Conservation (phyloP, 2,888 invertebrate genomes). For the Molorchus minor region DNA sequence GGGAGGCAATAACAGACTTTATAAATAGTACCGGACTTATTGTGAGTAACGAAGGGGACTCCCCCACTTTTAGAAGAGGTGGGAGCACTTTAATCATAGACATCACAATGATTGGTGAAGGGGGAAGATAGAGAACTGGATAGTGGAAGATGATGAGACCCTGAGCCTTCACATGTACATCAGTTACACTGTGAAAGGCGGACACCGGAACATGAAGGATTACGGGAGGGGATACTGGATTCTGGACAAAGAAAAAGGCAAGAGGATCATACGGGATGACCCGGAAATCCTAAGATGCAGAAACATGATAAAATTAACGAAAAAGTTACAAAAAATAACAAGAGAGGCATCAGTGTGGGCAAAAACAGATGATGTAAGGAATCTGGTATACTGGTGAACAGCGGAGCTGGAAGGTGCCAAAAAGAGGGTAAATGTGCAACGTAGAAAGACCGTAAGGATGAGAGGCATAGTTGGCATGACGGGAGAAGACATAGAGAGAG, state of each 20-base stretch:
- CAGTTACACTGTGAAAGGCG: neutral
- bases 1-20: neutral
- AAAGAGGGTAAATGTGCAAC: neutral
- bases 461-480: neutral
- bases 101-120: neutral
- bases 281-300: too few species aligned
- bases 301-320: too few species aligned
- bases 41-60: neutral
- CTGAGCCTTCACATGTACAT: neutral
- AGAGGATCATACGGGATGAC: neutral
- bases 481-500: neutral
- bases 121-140: neutral
- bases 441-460: neutral
- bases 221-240: neutral
- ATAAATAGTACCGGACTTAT: neutral
- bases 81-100: neutral
- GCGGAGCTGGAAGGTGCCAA: neutral
- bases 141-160: neutral
- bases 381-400: neutral
- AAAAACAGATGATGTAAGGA: neutral
- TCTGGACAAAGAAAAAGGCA: neutral
- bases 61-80: neutral
- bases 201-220: neutral
- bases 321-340: neutral
- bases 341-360: neutral